phyloP scores from a whole-genome alignment of 2,888 invertebrate genomes.

The Adelognathus sp. region DNA sequence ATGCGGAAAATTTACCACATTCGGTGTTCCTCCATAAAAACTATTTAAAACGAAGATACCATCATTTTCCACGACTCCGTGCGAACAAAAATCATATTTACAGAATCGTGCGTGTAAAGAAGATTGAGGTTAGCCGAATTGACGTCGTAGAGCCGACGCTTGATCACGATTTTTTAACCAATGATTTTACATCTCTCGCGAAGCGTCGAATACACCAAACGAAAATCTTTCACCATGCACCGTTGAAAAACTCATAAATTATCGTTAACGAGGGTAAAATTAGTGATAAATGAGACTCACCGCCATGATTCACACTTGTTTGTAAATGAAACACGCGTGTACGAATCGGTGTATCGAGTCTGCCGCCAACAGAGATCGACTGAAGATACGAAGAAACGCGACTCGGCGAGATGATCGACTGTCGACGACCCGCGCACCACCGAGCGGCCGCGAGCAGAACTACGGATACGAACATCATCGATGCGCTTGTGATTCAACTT shows the following conservation, averaged over 20 bases:
- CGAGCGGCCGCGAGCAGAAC: too few relatives aligned
- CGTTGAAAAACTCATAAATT: neutral
- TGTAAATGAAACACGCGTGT: constrained; percentile 24
- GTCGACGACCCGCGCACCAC: neutral
- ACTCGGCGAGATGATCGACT: neutral
- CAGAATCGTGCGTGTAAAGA: neutral
- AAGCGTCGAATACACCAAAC: neutral
- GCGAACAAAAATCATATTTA: neutral
- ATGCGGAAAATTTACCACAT: neutral
- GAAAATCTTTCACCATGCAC: neutral
- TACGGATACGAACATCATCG: neutral
- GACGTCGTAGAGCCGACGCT: neutral
- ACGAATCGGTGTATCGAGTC: neutral
- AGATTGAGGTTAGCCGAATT: neutral
- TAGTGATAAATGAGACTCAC: constrained; percentile 44
- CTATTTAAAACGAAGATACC: neutral
- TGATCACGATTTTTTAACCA: neutral
- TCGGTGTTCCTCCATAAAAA: constrained; percentile 2
- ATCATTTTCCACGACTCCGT: neutral
- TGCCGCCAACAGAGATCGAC: constrained; percentile 4
- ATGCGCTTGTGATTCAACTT: neutral
- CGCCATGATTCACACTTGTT: constrained; percentile 58
- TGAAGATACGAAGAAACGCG: neutral
- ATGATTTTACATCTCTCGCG: neutral
- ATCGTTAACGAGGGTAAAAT: neutral